These are phyloP conservation scores for Entomobrya proxima DNA, from an alignment of 2,888 invertebrate genomes.

Conservation along the genomic window DNA sequence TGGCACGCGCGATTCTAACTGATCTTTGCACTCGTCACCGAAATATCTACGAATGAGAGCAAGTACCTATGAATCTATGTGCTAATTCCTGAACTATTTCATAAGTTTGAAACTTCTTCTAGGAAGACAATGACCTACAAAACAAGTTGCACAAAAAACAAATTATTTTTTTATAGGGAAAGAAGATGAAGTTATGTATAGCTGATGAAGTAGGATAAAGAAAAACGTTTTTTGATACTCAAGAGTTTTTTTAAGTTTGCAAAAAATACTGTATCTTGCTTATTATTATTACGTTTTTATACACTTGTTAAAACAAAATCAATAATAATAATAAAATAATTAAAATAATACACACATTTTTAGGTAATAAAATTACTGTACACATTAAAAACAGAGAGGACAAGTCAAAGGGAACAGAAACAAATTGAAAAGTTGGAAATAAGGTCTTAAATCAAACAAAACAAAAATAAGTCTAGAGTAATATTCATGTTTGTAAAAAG, in stretches of 20 bases:
- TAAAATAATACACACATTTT: not conserved
- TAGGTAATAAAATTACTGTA: not conserved
- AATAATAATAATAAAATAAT: constrained; percentile 10
- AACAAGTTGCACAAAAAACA: not conserved
- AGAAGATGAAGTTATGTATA: too few relatives aligned
- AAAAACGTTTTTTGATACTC: not conserved
- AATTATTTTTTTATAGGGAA: not conserved
- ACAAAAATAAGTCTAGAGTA: not conserved
- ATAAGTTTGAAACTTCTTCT: not conserved
- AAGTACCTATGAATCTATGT: too few relatives aligned
- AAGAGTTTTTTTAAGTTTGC: not conserved
- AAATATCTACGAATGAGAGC: too few relatives aligned
- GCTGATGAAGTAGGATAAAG: not conserved
- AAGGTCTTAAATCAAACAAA: not conserved
- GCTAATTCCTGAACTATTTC: not conserved
- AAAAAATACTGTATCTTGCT: constrained; percentile 8
- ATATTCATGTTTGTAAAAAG: constrained; percentile 12
- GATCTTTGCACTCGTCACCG: too few relatives aligned
- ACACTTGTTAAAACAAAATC: constrained; percentile 1
- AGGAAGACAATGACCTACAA: not conserved
- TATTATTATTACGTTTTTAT: constrained; percentile 13
- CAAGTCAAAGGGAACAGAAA: not conserved
- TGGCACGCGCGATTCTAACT: too few relatives aligned
- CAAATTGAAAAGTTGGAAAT: not conserved
- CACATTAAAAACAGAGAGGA: not conserved